phyloP scores from a whole-genome alignment of 1,140 invertebrate species.

The Coboldia fuscipes region DNA sequence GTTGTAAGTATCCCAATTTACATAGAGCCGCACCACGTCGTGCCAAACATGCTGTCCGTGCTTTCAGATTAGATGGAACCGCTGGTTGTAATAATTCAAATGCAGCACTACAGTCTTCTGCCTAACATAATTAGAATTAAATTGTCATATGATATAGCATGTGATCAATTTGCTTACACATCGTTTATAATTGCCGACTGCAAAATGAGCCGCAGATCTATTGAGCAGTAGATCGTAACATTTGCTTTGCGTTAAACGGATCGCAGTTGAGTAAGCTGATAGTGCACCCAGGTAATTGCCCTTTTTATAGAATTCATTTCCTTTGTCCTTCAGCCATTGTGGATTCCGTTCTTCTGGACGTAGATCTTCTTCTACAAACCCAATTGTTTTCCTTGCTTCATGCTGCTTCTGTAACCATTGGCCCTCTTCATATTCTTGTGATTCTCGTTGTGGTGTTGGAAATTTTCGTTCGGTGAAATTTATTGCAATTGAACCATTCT shows the following conservation, averaged over 20 bases:
- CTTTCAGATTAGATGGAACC: slow-evolving; percentile 43
- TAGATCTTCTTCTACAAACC: slow-evolving; percentile 53
- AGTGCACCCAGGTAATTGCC: slow-evolving; percentile 59
- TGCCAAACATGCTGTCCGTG: slow-evolving; percentile 43
- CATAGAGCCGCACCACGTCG: slow-evolving; percentile 48
- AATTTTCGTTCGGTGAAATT: slow-evolving; percentile 56
- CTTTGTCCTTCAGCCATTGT: slow-evolving; percentile 60
- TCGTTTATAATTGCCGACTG: slow-evolving; percentile 47
- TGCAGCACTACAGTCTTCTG: slow-evolving; percentile 33
- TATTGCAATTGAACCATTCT: slow-evolving; percentile 34
- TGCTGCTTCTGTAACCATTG: slow-evolving; percentile 66
- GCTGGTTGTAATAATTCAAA: slow-evolving; percentile 48
- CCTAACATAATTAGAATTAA: slow-evolving; percentile 15
- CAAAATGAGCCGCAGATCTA: slow-evolving; percentile 53
- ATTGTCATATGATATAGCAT: slow-evolving; percentile 6
- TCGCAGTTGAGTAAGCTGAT: slow-evolving; percentile 58
- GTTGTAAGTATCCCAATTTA: slow-evolving; percentile 40
- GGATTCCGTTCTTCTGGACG: slow-evolving; percentile 65
- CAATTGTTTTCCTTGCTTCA: slow-evolving; percentile 42
- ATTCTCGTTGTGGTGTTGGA: slow-evolving; percentile 65
- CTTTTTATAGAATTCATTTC: slow-evolving; percentile 49
- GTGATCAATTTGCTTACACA: too few species aligned
- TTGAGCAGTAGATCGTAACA: slow-evolving; percentile 51
- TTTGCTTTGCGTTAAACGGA: slow-evolving; percentile 42
- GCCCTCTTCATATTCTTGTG: slow-evolving; percentile 44